phyloP scores from a whole-genome alignment of 2,888 invertebrate species.

The Endomychus coccineus region DNA sequence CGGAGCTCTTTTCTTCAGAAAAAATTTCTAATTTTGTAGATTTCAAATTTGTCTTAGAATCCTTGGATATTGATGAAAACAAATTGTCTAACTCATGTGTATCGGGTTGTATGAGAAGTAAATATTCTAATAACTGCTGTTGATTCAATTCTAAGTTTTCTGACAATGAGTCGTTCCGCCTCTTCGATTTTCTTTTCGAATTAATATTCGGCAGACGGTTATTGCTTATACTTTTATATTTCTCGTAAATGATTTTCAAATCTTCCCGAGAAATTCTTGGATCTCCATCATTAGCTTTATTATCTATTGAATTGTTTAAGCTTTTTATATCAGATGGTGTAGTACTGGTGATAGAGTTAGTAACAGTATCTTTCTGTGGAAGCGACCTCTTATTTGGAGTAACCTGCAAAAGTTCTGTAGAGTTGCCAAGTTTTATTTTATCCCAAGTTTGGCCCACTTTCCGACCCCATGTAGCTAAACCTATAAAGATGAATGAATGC shows the following conservation, averaged over 20 bases:
- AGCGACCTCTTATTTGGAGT: constrained; percentile 37
- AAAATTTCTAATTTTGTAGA: constrained; percentile 20
- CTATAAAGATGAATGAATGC: constrained; percentile 42
- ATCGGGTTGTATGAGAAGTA: constrained; percentile 36
- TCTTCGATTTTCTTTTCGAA: constrained; percentile 18
- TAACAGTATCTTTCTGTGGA: not conserved
- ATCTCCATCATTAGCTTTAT: constrained; percentile 15
- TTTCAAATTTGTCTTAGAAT: not conserved
- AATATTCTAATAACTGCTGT: constrained; percentile 38
- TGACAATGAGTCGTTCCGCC: constrained; percentile 19
- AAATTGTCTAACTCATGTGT: constrained; percentile 30
- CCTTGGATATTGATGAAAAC: constrained; percentile 1
- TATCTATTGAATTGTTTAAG: constrained; percentile 3
- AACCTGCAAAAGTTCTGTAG: constrained; percentile 45
- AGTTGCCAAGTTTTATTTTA: constrained; percentile 52
- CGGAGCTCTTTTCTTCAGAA: constrained; percentile 31
- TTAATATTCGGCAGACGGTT: constrained; percentile 17
- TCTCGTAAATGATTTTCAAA: constrained; percentile 31
- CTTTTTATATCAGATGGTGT: not conserved
- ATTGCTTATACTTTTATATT: constrained; percentile 27
- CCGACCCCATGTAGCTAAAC: constrained; percentile 54
- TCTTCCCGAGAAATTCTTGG: constrained; percentile 26
- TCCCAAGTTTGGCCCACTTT: constrained; percentile 55
- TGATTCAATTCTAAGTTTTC: constrained; percentile 37
- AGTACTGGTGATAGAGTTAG: not conserved